Base-by-base conservation (phyloP, 2,113 vertebrate species). In the Thermophis baileyi region DNA sequence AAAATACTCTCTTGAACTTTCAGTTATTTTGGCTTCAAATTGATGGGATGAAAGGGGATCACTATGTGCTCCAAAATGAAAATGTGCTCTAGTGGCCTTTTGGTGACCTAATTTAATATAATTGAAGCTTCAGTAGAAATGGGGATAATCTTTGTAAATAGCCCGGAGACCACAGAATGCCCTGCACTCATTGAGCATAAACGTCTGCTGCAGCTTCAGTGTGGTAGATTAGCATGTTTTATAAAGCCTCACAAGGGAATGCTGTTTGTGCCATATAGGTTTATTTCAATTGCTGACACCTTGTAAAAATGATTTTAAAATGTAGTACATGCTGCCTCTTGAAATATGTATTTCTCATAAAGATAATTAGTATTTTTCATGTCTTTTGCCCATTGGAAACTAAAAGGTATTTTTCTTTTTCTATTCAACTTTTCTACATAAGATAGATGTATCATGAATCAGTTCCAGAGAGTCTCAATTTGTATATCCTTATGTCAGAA, bases 81-180 rank as follows among this genome's bases (percentile, higher is more conserved):
- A 95, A 85, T 96, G 92, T 94, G 89, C 94, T 89, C 96, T 95
- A 96, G 88, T 94, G 92, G 93, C 89, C 91, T 95, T 94, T 96
- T 93, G 95, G 86, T 95, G 91, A 91, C 94, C 89, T 96, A 95
- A 96, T 96, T 95, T 92, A 96, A 97, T 96, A 95, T 94, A 88
- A 94, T 92, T 95, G 92, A 94, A 96, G 93, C 93, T 92, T 96
- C 93, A 95, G 81, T 95, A 95, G 89, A 91, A 94, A 92, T 91
- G 3, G 94, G 91, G 92, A 86, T 90, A 95, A 95, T 92, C 89
- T 90, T 93, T 94, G 85, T 87, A 91, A 90, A 89, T 91, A 69
- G 0, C 94, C 93, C 93, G 74, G 95, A 91, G 88, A 94, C 95
- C 91, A 74, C 63, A 63, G 81, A 95, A 93, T 87, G 69, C 25